Evolutionary conservation across 2,888 invertebrate species (phyloP).

Genomic region (Caenorhabditis angaria): DNA sequence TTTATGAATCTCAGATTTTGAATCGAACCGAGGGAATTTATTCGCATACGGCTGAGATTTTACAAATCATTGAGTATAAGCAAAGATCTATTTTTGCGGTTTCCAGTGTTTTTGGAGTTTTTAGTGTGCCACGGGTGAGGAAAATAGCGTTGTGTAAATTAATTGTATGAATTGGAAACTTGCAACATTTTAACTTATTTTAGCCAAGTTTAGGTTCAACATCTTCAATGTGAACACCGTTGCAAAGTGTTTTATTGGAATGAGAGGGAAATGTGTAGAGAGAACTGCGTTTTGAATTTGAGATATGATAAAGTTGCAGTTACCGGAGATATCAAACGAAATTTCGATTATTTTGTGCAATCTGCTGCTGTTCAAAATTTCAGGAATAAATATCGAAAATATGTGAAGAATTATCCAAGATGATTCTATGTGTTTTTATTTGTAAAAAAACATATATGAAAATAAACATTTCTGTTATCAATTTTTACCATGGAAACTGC

Average conservation of each 20-base stretch:
- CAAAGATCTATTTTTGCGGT: constrained; percentile 44
- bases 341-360: constrained; percentile 43
- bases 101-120: constrained; percentile 42
- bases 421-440: constrained; percentile 3
- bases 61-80: constrained; percentile 42
- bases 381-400: constrained; percentile 41
- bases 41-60: constrained; percentile 42
- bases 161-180: background rate
- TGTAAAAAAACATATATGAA: no score
- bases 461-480: no score
- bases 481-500: no score
- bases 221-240: constrained; percentile 36
- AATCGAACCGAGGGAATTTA: constrained; percentile 43
- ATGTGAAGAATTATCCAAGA: constrained; percentile 10
- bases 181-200: background rate
- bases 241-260: constrained; percentile 36
- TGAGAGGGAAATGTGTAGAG: constrained; percentile 40
- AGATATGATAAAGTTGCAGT: constrained; percentile 41
- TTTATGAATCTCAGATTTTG: constrained; percentile 21
- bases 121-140: constrained; percentile 13
- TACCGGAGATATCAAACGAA: constrained; percentile 43
- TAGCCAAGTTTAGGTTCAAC: constrained; percentile 1
- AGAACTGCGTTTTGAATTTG: constrained; percentile 27
- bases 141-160: background rate
- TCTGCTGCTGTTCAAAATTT: constrained; percentile 44